Evolutionary conservation across 2,113 vertebrate genomes (phyloP).

Genomic region (Galemys pyrenaicus): DNA sequence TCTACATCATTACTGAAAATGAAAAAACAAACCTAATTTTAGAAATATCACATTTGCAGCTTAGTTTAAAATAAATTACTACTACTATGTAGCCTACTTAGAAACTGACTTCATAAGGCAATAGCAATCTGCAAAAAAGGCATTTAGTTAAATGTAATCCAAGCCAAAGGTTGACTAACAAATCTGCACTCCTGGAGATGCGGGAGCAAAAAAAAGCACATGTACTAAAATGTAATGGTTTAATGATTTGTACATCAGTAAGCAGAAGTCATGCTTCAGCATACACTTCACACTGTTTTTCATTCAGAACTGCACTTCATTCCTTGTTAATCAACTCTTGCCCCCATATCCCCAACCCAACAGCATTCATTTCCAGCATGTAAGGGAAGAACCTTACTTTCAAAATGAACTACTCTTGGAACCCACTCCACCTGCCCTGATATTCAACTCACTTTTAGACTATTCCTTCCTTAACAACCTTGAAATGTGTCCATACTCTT

Average conservation of each 20-base stretch:
- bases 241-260: not conserved
- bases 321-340: not conserved
- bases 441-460: not conserved
- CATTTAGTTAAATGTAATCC: conserved; percentile 41
- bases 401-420: not conserved
- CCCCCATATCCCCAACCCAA: not conserved
- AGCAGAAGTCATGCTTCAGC: not conserved
- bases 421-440: not conserved
- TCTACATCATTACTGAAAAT: conserved; percentile 94
- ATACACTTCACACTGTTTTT: not conserved
- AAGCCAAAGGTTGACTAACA: conserved; percentile 18
- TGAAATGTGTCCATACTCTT: not conserved
- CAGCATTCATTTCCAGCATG: not conserved
- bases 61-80: conserved; percentile 56
- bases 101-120: conserved; percentile 29
- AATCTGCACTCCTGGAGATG: not conserved
- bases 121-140: conserved; percentile 55
- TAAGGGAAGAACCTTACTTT: not conserved
- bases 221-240: not conserved
- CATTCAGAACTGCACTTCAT: not conserved
- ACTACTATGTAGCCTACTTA: conserved; percentile 55
- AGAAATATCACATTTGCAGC: conserved; percentile 47
- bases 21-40: conserved; percentile 75
- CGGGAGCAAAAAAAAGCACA: not conserved
- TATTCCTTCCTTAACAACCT: not conserved